These are phyloP conservation scores for Nipponia nippon DNA, from an alignment of 2,113 vertebrate genomes.

Conservation along the genomic window DNA sequence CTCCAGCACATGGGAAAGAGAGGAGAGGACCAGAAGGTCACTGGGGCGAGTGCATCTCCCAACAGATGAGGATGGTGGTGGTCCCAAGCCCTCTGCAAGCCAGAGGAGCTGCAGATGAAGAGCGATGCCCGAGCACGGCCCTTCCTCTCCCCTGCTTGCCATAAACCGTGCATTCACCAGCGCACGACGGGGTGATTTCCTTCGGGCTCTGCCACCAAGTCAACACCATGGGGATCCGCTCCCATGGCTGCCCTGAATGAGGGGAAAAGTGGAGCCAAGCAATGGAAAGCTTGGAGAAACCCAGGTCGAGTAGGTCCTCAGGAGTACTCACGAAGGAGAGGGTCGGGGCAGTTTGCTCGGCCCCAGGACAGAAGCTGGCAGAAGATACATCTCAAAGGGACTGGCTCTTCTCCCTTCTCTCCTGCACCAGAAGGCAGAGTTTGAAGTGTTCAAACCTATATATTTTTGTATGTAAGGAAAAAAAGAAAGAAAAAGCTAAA, in stretches of 20 bases:
- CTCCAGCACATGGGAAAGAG: background rate
- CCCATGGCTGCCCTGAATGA: background rate
- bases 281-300: background rate
- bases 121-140: accelerated
- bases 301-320: background rate
- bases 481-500: background rate
- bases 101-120: background rate
- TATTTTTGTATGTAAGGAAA: slow-evolving; percentile 45
- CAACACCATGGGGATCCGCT: accelerated
- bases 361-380: background rate
- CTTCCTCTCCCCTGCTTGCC: background rate
- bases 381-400: background rate
- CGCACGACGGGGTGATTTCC: accelerated
- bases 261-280: background rate
- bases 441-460: slow-evolving; percentile 11
- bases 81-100: background rate
- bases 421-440: slow-evolving; percentile 12
- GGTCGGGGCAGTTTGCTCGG: background rate
- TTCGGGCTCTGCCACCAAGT: background rate
- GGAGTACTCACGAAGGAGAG: background rate
- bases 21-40: background rate
- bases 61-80: background rate
- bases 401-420: slow-evolving; percentile 6
- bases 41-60: background rate
- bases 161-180: background rate